Conservation (phyloP, 2,797 vertebrate genomes). For the Pterois miles region DNA sequence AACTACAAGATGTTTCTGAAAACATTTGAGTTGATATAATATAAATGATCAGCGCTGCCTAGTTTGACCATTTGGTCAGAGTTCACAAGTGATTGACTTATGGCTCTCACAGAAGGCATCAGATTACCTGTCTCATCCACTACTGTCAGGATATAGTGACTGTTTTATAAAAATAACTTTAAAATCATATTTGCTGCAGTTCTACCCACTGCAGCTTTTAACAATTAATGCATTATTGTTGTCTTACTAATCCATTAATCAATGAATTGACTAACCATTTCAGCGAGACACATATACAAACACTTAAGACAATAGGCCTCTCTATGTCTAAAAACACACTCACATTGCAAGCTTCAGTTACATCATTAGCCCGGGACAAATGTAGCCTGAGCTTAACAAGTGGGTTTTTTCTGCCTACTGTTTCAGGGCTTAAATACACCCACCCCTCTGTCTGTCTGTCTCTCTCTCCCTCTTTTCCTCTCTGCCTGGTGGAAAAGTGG, state of each 20-base stretch:
- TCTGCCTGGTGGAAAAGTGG: constrained; percentile 59
- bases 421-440: constrained; percentile 93
- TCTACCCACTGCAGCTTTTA: background rate
- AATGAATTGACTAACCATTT: background rate
- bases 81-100: no score
- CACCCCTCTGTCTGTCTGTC: constrained; percentile 45
- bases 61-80: no score
- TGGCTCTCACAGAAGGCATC: no score
- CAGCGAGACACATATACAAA: constrained; percentile 26
- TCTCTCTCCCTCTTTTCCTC: constrained; percentile 15
- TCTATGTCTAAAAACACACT: constrained; percentile 64
- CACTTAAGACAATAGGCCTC: constrained; percentile 23
- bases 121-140: no score
- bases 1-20: no score
- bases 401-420: constrained; percentile 95
- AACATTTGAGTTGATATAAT: no score
- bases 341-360: constrained; percentile 92
- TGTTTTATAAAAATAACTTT: no score
- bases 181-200: no score
- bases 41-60: no score
- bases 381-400: constrained; percentile 91
- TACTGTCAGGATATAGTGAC: no score
- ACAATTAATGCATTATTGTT: constrained; percentile 8
- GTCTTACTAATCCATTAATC: constrained; percentile 7
- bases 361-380: constrained; percentile 96